Evolutionary conservation across 2,888 invertebrate genomes (phyloP).

Genomic region (Ochropleura leucogaster): DNA sequence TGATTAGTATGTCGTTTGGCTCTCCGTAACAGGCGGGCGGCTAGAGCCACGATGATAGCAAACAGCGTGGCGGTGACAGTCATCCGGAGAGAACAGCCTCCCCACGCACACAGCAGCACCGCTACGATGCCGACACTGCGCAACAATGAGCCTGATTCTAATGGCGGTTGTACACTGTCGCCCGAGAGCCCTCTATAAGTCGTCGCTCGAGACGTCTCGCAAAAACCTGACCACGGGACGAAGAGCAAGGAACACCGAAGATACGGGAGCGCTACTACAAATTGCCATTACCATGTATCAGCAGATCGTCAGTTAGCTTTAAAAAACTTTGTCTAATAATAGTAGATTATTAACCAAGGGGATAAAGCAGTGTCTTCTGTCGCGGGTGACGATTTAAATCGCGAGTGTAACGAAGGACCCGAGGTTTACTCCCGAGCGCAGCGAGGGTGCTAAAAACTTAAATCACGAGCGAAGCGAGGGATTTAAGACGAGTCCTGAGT

Average conservation of each 20-base stretch:
- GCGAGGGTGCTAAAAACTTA: too few species aligned
- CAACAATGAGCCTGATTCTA: slow-evolving; percentile 35
- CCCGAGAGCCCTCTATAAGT: neutral
- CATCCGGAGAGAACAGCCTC: slow-evolving; percentile 79
- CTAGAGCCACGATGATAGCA: slow-evolving; percentile 71
- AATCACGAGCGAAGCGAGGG: too few species aligned
- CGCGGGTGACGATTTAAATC: too few species aligned
- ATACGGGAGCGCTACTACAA: neutral
- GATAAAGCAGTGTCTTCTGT: too few species aligned
- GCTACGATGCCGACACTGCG: slow-evolving; percentile 76
- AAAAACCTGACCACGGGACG: neutral
- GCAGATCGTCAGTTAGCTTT: too few species aligned
- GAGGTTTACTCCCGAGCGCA: too few species aligned
- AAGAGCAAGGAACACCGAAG: neutral
- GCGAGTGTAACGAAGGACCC: too few species aligned
- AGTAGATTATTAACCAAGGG: too few species aligned
- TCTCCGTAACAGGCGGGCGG: slow-evolving; percentile 35
- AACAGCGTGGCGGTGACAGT: slow-evolving; percentile 75
- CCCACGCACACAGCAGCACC: slow-evolving; percentile 79
- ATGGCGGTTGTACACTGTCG: neutral
- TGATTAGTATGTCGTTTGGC: slow-evolving; percentile 30
- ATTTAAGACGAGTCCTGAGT: too few species aligned
- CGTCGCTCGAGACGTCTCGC: neutral
- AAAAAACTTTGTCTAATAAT: too few species aligned
- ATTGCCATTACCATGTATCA: too few species aligned